Evolutionary conservation across 2,113 vertebrate species (phyloP), one percentile per base, ranked within the genome.

Genomic region (Laticauda laticaudata): DNA sequence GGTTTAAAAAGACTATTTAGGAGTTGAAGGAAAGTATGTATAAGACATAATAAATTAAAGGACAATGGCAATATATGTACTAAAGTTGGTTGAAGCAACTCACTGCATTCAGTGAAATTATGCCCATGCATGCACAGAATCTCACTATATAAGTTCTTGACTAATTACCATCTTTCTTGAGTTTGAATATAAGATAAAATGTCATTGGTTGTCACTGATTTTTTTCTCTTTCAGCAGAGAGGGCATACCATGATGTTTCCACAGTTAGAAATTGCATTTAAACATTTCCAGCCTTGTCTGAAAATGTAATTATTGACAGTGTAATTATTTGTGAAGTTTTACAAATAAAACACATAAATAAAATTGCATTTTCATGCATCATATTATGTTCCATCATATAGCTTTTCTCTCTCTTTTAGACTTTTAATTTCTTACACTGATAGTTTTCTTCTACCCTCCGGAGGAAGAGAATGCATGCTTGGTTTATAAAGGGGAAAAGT

Each of bases 271-370:
- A 95, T 95, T 93, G 94, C 95, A 96, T 97, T 97, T 94, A 96
- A 96, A 96, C 95, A 97, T 95, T 97, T 97, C 96, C 94, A 86
- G 94, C 96, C 94, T 95, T 97, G 97, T 97, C 97, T 97, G 95
- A 94, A 93, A 97, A 94, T 26, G 94, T 95, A 97, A 97, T 97
- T 96, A 96, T 96, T 69, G 95, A 95, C 96, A 97, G 97, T 97
- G 94, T 96, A 51, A 51, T 51, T 51, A 95, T 97, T 97, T 97
- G 96, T 95, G 94, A 96, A 18, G 90, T 96, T 96, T 81, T 94
- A 48, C 94, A 97, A 96, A 96, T 94, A 96, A 97, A 96, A 96
- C 96, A 91, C 93, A 2, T 93, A 95, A 97, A 93, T 95, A 97
- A 97, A 97, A 97, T 97, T 97, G 92, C 96, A 87, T 95, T 92